Percentiles rank a stretch among this genome's conserved stretches.
Evolutionary conservation across 2,113 vertebrate genomes (phyloP).

Genomic region (Paedocypris sp.): DNA sequence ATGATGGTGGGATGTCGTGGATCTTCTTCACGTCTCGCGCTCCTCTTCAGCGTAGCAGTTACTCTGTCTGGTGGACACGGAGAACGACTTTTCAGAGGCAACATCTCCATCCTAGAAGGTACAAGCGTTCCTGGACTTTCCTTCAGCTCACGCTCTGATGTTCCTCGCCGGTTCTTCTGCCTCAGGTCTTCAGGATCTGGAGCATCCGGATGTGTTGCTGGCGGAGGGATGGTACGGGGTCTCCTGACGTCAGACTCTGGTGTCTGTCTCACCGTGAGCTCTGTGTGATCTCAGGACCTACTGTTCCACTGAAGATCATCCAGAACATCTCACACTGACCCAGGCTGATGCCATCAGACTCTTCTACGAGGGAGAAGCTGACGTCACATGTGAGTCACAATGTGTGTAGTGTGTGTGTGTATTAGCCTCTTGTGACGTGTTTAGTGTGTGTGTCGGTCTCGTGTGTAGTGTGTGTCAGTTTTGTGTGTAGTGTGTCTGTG

Average conservation of each 20-base stretch:
- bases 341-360: slow-evolving; percentile 90
- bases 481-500: not conserved
- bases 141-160: too few relatives aligned
- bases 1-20: not conserved
- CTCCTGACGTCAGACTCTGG: not conserved
- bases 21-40: not conserved
- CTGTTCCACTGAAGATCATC: slow-evolving; percentile 87
- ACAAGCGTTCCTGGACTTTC: too few relatives aligned
- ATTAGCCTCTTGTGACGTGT: too few relatives aligned
- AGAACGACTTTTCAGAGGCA: slow-evolving; percentile 91
- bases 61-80: slow-evolving; percentile 93
- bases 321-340: slow-evolving; percentile 81
- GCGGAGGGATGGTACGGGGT: slow-evolving; percentile 87
- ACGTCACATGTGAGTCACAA: slow-evolving; percentile 77
- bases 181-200: slow-evolving; percentile 91
- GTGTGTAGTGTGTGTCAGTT: not conserved
- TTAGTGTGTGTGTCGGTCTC: not conserved
- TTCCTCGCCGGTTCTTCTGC: slow-evolving; percentile 27
- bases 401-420: too few relatives aligned
- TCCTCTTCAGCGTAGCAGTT: slow-evolving; percentile 82
- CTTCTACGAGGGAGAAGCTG: slow-evolving; percentile 81
- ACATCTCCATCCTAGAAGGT: slow-evolving; percentile 96
- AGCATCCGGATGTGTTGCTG: slow-evolving; percentile 92
- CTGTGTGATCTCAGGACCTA: slow-evolving; percentile 72
- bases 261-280: not conserved